Conservation (phyloP, 1,140 invertebrate genomes). For the Drosophila parvula region DNA sequence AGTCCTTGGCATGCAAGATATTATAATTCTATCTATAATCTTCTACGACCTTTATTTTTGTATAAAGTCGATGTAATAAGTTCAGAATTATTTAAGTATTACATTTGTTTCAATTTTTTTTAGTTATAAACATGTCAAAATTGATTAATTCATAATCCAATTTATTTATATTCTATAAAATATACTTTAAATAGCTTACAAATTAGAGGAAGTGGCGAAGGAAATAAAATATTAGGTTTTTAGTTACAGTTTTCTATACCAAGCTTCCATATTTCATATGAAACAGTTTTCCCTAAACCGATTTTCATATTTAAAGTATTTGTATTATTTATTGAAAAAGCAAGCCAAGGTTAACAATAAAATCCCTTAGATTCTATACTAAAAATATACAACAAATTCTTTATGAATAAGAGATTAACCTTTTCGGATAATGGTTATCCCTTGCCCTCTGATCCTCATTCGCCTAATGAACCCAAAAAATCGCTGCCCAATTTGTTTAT, state of each 20-base stretch:
- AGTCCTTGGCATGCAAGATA: neutral
- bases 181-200: neutral
- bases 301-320: no score
- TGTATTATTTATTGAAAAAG: neutral
- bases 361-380: neutral
- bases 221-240: no score
- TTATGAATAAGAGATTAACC: neutral
- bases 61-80: neutral
- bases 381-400: neutral
- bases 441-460: neutral
- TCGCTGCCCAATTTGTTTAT: conserved; percentile 15
- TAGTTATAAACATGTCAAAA: no score
- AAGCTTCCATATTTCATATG: no score
- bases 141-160: no score
- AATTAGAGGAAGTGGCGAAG: no score
- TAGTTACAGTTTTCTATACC: no score
- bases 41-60: neutral
- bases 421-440: neutral
- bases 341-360: neutral
- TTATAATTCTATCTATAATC: no score
- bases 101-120: neutral
- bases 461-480: conserved; percentile 1
- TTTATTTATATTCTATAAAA: neutral
- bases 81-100: neutral
- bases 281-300: no score